Evolutionary conservation across 2,797 vertebrate genomes (phyloP), one percentile per base, ranked within the genome.

Genomic region (Pogonophryne albipinna): DNA sequence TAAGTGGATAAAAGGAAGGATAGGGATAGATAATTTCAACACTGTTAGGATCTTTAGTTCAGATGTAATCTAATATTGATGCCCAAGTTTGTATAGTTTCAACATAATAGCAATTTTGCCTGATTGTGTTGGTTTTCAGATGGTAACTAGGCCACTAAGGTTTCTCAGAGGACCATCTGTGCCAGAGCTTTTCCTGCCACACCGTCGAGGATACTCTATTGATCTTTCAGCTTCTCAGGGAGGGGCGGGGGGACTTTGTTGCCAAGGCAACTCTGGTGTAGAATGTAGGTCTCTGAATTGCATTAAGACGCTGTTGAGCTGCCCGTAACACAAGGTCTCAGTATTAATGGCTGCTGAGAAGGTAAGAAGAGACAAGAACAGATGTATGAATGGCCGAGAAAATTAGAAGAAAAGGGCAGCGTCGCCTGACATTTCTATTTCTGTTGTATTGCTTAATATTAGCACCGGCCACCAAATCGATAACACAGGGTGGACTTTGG

Each of bases 221-320:
- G 93, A 95, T 95, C 93, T 92, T 81, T 87, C 74, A 85, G 86
- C 69, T 85, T 92, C 89, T 92, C 85, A 60, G 85, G 76, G 65
- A 74, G 65, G 31, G 53, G 15, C 59, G 66, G 23, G 68, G 74
- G 58, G 71, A 89, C 82, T 86, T 91, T 89, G 94, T 95, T 95
- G 92, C 94, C 91, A 94, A 69, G 92, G 93, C 92, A 95, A 94
- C 94, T 90, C 91, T 74, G 79, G 65, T 82, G 87, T 86, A 89
- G 88, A 94, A 95, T 94, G 85, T 90, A 92, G 92, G 92, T 91
- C 92, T 94, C 89, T 93, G 93, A 94, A 94, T 94, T 81, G 66
- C 87, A 95, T 94, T 93, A 94, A 86, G 82, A 91, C 74, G 81
- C 86, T 82, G 79, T 79, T 72, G 84, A 87, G 85, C 84, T 78